Evolutionary conservation across 2,888 invertebrate species (phyloP).

Genomic region (Brachynemurus nebulosus): DNA sequence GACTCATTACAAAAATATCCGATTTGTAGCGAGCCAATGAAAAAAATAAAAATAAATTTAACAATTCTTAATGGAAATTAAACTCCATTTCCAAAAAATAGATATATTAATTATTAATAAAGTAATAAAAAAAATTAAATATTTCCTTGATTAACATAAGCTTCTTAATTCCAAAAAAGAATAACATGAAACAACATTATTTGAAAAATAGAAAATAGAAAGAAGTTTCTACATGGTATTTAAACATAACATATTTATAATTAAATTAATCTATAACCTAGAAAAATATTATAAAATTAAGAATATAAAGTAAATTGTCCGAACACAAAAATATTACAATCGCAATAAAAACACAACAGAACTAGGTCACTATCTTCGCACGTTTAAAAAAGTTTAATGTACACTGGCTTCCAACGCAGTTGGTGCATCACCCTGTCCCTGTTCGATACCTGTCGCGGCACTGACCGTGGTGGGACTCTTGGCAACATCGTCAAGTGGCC

Average conservation of each 20-base stretch:
- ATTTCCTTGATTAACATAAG: background rate
- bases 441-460: slow-evolving; percentile 25
- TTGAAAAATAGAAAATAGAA: background rate
- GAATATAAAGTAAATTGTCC: background rate
- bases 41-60: too few species aligned
- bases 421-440: slow-evolving; percentile 31
- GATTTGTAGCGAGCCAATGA: too few species aligned
- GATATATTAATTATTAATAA: too few species aligned
- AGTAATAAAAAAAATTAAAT: background rate
- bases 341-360: background rate
- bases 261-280: background rate
- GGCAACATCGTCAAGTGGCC: background rate
- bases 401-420: slow-evolving; percentile 11
- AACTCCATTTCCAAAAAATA: too few species aligned
- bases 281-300: background rate
- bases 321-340: background rate
- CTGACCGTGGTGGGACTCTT: background rate
- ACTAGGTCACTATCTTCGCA: background rate
- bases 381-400: background rate
- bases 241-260: background rate
- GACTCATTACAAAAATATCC: too few species aligned
- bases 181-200: background rate
- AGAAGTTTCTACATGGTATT: slow-evolving; percentile 2
- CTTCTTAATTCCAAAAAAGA: background rate
- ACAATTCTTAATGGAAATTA: too few species aligned